Percentiles rank a stretch among this genome's conserved stretches.
Evolutionary conservation across 2,113 vertebrate genomes (phyloP).

Genomic region (Tragulus kanchil): DNA sequence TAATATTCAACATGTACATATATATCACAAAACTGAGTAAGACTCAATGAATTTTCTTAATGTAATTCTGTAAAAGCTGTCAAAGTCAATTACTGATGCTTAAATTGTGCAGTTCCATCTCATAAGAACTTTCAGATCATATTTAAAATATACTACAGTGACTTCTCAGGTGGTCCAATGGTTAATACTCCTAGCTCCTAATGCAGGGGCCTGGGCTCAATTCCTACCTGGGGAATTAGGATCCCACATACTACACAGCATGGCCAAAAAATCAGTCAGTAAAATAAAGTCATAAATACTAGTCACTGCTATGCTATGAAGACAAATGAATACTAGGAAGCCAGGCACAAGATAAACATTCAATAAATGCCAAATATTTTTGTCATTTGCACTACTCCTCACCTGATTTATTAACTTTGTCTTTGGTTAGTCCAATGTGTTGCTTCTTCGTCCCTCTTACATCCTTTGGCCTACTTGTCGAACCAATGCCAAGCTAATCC

Average conservation of each 20-base stretch:
- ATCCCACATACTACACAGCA: no score
- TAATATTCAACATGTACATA: not conserved
- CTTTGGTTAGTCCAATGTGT: not conserved
- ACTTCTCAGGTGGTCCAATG: no score
- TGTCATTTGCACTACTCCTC: not conserved
- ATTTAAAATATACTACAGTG: not conserved
- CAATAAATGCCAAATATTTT: not conserved
- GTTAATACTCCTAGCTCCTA: no score
- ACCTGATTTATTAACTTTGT: not conserved
- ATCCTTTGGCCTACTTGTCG: not conserved
- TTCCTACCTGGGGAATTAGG: no score
- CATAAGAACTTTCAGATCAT: not conserved
- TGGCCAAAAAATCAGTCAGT: no score
- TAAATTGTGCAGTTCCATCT: not conserved
- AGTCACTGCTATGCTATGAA: not conserved
- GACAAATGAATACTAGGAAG: not conserved
- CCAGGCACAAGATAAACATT: not conserved
- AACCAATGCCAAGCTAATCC: not conserved
- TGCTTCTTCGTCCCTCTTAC: not conserved
- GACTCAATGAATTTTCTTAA: not conserved
- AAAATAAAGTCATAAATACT: not conserved
- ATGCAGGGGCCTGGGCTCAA: no score
- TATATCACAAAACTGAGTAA: not conserved
- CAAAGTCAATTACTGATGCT: not conserved
- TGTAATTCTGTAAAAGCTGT: not conserved